Conservation (phyloP, 2,797 vertebrate genomes). For the Scyliorhinus canicula region DNA sequence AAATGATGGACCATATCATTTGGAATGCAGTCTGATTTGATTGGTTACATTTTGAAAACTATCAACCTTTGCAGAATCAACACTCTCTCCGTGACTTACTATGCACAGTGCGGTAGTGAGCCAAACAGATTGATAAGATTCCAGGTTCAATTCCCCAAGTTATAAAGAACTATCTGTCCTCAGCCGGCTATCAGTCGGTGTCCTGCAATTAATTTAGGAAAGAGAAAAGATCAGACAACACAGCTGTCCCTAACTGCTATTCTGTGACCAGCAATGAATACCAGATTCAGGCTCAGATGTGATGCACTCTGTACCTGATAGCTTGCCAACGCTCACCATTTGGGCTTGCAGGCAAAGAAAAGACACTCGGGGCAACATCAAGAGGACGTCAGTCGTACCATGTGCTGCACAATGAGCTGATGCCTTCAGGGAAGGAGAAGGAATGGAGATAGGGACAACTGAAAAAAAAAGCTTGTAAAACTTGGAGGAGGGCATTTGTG, state of each 20-base stretch:
- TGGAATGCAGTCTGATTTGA: too few species aligned
- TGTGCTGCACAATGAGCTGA: background rate
- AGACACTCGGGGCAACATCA: background rate
- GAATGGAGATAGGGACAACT: background rate
- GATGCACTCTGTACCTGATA: background rate
- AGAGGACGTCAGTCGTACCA: too few species aligned
- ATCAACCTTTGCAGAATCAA: background rate
- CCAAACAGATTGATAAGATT: background rate
- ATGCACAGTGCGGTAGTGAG: background rate
- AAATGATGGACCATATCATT: too few species aligned
- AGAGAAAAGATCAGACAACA: background rate
- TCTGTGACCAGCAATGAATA: background rate
- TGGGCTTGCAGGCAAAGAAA: background rate
- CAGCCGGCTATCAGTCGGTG: background rate
- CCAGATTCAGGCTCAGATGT: background rate
- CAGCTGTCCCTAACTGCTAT: background rate
- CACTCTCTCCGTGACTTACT: background rate
- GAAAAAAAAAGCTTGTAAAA: background rate
- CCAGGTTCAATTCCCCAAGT: slow-evolving; percentile 5
- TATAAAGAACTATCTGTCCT: background rate
- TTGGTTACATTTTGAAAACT: background rate
- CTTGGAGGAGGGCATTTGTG: background rate
- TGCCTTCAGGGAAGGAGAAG: background rate
- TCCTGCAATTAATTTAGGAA: background rate
- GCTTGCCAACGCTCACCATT: background rate